Evolutionary conservation across 1,140 invertebrate species (phyloP).

Genomic region (Penaeus japonicus): DNA sequence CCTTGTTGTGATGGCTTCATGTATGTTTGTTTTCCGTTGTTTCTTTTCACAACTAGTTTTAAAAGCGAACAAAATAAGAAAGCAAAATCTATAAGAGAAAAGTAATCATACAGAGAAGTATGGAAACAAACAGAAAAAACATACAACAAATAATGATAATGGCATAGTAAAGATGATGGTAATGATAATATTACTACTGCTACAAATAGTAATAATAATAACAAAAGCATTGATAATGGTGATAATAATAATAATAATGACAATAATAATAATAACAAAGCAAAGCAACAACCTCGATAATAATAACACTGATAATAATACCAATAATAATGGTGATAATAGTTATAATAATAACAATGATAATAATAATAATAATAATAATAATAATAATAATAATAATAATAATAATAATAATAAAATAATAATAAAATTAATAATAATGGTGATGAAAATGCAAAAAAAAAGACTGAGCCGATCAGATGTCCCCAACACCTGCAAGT

Average conservation of each 20-base stretch:
- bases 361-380: not conserved
- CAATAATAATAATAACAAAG: not conserved
- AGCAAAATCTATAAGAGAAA: no score
- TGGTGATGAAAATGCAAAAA: no score
- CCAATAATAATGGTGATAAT: not conserved
- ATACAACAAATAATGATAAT: no score
- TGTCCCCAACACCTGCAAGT: no score
- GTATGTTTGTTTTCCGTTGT: no score
- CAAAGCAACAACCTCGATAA: not conserved
- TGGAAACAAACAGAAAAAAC: no score
- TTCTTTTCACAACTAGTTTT: no score
- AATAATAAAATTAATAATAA: no score
- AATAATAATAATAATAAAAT: not conserved
- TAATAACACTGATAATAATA: not conserved
- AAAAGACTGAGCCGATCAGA: no score
- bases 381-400: not conserved
- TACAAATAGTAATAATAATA: not conserved
- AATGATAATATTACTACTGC: not conserved
- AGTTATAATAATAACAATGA: not conserved
- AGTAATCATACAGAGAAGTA: no score
- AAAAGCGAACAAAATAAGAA: no score
- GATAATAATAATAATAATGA: not conserved
- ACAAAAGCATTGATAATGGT: not conserved
- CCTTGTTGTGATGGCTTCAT: no score
- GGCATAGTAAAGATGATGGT: not conserved